Conservation (phyloP, 2,113 vertebrate genomes). For the Delphinus delphis region DNA sequence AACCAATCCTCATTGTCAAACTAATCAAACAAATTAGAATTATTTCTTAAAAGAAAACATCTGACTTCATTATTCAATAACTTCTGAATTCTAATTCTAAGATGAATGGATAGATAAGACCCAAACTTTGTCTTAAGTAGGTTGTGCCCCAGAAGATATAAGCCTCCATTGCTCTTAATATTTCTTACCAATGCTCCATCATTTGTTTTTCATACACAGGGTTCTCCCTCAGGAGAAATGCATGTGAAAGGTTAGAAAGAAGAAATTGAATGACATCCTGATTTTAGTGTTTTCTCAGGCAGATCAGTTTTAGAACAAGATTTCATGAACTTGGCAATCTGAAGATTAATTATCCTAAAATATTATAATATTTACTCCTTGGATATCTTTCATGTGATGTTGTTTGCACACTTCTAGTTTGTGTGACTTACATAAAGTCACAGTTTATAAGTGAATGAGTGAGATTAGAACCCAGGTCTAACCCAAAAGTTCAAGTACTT, state of each 20-base stretch:
- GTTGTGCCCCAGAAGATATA: neutral
- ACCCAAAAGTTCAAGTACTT: neutral
- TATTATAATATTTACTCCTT: neutral
- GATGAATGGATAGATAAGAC: neutral
- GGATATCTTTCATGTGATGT: neutral
- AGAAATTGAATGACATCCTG: neutral
- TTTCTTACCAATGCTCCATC: neutral
- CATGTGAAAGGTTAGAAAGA: neutral
- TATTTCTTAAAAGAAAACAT: neutral
- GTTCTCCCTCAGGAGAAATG: neutral
- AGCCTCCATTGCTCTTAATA: neutral
- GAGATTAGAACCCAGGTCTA: neutral
- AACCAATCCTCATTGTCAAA: neutral
- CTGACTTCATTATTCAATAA: neutral
- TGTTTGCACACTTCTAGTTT: neutral
- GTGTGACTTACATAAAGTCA: neutral
- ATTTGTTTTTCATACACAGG: neutral
- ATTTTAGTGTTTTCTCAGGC: neutral
- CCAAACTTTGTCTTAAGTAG: neutral
- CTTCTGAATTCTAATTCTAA: neutral
- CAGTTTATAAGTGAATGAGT: neutral
- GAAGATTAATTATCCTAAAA: neutral
- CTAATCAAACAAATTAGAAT: neutral
- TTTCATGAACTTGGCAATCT: neutral
- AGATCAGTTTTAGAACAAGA: neutral